These are phyloP conservation scores for Haplotaxodon microlepis DNA, from an alignment of 2,113 vertebrate genomes.

Conservation along the genomic window DNA sequence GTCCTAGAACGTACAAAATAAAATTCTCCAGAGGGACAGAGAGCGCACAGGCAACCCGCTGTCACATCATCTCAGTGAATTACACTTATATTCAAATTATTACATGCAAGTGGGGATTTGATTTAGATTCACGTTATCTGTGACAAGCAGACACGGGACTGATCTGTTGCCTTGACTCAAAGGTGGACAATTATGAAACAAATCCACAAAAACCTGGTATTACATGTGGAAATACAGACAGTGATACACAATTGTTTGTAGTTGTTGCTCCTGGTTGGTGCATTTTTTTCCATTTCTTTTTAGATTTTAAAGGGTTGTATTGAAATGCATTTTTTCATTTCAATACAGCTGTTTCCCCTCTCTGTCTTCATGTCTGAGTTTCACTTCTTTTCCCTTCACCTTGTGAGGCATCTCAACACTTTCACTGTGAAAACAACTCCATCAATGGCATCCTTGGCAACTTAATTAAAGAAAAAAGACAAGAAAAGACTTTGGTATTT, in stretches of 20 bases:
- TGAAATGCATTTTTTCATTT: background rate
- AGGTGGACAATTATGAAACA: background rate
- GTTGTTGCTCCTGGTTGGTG: background rate
- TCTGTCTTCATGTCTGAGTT: background rate
- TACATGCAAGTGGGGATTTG: background rate
- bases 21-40: background rate
- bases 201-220: background rate
- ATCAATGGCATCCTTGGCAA: background rate
- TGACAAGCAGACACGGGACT: background rate
- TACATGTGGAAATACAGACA: background rate
- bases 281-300: background rate
- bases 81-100: background rate
- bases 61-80: background rate
- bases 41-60: background rate
- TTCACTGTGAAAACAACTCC: background rate
- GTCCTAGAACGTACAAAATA: background rate
- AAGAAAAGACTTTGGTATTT: background rate
- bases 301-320: background rate
- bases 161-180: background rate
- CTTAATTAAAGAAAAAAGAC: background rate
- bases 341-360: background rate
- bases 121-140: background rate
- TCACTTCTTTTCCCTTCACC: background rate
- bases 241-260: rapidly evolving
- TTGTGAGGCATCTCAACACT: background rate